Conservation (phyloP, 2,113 vertebrate genomes). For the Platichthys flesus region DNA sequence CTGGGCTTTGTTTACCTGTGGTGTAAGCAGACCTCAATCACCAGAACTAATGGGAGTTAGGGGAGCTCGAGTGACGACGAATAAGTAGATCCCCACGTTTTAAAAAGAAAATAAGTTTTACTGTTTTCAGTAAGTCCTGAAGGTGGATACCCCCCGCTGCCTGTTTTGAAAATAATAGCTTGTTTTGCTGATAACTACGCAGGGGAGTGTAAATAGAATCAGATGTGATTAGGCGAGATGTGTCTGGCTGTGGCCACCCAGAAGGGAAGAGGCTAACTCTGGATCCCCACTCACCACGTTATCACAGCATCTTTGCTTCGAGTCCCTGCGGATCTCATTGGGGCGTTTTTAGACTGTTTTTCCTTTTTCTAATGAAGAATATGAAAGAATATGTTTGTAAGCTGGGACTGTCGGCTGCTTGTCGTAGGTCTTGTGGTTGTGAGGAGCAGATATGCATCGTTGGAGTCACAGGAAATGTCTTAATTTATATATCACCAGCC, state of each 20-base stretch:
- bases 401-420: constrained; percentile 1
- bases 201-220: constrained; percentile 68
- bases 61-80: constrained; percentile 36
- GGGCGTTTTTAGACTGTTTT: constrained; percentile 48
- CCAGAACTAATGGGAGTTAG: constrained; percentile 35
- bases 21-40: constrained; percentile 70
- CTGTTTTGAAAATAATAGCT: constrained; percentile 41
- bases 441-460: background rate
- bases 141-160: constrained; percentile 6
- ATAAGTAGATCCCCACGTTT: constrained; percentile 1
- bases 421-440: background rate
- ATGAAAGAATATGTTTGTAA: constrained; percentile 3
- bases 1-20: constrained; percentile 71
- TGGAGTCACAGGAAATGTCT: background rate
- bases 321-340: constrained; percentile 47
- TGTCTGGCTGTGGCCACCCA: constrained; percentile 68
- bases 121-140: constrained; percentile 3
- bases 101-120: background rate
- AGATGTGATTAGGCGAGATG: constrained; percentile 63
- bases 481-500: background rate
- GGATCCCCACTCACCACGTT: constrained; percentile 61
- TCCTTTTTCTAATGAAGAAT: constrained; percentile 35
- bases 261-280: constrained; percentile 58
- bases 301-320: constrained; percentile 64
- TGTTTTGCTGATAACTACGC: constrained; percentile 46